Evolutionary conservation across 1,140 invertebrate species (phyloP), one percentile per base, ranked within the genome.

Genomic region (Ruditapes philippinarum): DNA sequence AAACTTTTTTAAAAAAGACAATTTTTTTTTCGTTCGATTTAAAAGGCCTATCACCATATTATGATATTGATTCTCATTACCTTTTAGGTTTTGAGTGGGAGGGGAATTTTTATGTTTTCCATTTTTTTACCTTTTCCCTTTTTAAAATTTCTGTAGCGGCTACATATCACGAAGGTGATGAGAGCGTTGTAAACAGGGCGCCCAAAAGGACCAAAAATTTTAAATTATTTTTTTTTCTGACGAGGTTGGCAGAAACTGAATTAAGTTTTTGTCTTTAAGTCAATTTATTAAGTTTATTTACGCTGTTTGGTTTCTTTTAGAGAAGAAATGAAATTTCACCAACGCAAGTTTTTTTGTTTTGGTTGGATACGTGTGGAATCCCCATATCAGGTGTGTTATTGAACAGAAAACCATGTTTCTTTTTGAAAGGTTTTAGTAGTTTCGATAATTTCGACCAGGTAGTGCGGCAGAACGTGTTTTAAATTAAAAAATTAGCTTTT

Each of bases 61-160:
- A 54, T 54, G 51, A 54, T 54, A 12, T 54, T 54, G 12, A 12
- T 54, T 12, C 12, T 14, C 51, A 54, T 54, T 14, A n/a, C 12
- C n/a, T 54, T 54, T 54, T 54, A 54, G 51, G 51, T 14, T 54
- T 54, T n/a, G 12, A n/a, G n/a, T n/a, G n/a, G n/a, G n/a, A n/a
- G n/a, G n/a, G n/a, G n/a, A n/a, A n/a, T n/a, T n/a, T n/a, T n/a
- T 54, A 14, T 12, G n/a, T 14, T 54, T 54, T 54, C n/a, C n/a
- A 54, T 54, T 12, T 54, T 54, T 54, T 14, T n/a, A 54, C 12
- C n/a, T 12, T 54, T 12, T 54, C n/a, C 12, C 12, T n/a, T 54
- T 54, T 54, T 54, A n/a, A n/a, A 54, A 54, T 54, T 54, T 54
- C 51, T 54, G n/a, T n/a, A n/a, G n/a, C n/a, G n/a, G n/a, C n/a